Conservation (phyloP, 2,797 vertebrate species). For the Parambassis ranga region DNA sequence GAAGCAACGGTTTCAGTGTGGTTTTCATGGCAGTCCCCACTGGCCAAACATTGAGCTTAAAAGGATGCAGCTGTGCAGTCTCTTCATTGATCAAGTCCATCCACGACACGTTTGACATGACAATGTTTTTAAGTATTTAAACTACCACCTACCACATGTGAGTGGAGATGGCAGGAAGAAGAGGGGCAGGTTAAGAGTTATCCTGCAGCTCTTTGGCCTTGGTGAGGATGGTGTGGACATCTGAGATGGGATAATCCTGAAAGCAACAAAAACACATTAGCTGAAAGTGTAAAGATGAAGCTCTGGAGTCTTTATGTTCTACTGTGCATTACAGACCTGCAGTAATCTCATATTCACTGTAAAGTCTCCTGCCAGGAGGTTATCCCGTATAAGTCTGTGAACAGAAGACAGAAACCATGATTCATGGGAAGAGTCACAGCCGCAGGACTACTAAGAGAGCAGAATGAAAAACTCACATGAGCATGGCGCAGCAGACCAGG, state of each 20-base stretch:
- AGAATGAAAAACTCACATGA: conserved; percentile 77
- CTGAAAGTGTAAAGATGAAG: not conserved
- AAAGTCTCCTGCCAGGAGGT: conserved; percentile 93
- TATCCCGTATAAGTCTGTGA: conserved; percentile 92
- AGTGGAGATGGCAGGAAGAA: conserved; percentile 13
- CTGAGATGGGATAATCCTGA: conserved; percentile 96
- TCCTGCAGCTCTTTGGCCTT: conserved; percentile 96
- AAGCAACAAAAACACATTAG: not conserved
- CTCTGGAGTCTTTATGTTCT: not conserved
- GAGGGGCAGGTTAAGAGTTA: conserved; percentile 78
- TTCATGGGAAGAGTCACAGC: not conserved
- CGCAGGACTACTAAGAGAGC: not conserved
- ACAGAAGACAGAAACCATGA: conserved; percentile 10
- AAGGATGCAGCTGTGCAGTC: conserved; percentile 11
- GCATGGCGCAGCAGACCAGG: conserved; percentile 96
- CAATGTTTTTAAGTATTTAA: not conserved
- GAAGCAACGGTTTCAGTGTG: conserved; percentile 18
- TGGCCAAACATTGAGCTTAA: conserved; percentile 19
- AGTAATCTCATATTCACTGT: conserved; percentile 95
- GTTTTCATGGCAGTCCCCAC: conserved; percentile 26
- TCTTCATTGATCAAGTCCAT: conserved; percentile 22
- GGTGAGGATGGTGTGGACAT: conserved; percentile 92
- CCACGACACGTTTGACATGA: conserved; percentile 21
- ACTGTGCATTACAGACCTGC: conserved; percentile 82
- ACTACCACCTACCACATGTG: conserved; percentile 40